These are phyloP conservation scores for Coilia nasus DNA, from an alignment of 2,797 vertebrate species.

Conservation along the genomic window DNA sequence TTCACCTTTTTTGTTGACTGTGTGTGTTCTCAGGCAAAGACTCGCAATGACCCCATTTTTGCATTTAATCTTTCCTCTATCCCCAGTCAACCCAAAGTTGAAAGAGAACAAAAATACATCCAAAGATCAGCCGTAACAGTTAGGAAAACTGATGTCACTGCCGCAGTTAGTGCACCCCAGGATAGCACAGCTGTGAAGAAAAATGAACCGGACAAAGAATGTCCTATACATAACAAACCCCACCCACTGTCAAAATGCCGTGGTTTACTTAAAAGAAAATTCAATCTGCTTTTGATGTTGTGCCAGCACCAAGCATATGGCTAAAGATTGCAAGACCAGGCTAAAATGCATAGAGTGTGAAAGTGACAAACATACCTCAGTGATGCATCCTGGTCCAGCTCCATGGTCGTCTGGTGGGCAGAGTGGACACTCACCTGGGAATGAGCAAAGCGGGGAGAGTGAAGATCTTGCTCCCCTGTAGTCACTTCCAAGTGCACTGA, in stretches of 20 bases:
- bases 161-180: background rate
- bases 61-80: background rate
- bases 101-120: background rate
- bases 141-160: conserved; percentile 34
- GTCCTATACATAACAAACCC: conserved; percentile 37
- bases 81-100: conserved; percentile 11
- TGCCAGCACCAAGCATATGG: conserved; percentile 14
- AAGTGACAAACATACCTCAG: conserved; percentile 31
- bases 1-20: conserved; percentile 42
- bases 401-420: background rate
- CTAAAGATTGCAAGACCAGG: conserved; percentile 25
- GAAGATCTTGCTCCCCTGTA: background rate
- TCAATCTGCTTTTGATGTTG: conserved; percentile 34
- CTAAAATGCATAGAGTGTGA: conserved; percentile 32
- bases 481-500: conserved; percentile 36
- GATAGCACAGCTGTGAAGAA: background rate
- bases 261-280: conserved; percentile 33
- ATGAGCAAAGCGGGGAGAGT: conserved; percentile 3
- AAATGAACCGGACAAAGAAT: background rate
- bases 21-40: conserved; percentile 22
- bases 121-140: conserved; percentile 16
- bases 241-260: conserved; percentile 35
- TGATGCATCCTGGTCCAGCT: conserved; percentile 31
- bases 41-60: conserved; percentile 45
- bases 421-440: background rate